Conservation (phyloP, 2,888 invertebrate species). For the Drosophila peninsularis region DNA sequence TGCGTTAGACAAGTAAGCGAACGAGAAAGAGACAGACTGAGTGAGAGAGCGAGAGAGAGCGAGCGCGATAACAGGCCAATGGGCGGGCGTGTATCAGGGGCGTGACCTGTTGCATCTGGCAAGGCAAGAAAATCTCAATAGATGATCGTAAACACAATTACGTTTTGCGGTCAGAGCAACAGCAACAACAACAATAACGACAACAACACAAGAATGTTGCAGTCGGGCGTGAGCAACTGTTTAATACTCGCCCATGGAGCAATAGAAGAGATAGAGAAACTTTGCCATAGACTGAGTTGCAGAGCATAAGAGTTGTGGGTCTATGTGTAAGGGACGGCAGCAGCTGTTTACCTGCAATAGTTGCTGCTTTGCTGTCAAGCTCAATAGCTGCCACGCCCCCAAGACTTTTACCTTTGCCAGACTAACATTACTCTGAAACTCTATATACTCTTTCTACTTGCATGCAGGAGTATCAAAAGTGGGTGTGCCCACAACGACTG, state of each 20-base stretch:
- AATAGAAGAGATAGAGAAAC: no score
- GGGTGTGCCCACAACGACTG: constrained; percentile 58
- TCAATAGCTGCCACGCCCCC: not conserved
- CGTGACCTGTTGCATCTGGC: constrained; percentile 62
- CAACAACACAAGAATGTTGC: not conserved
- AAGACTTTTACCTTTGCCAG: no score
- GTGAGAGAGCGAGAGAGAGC: constrained; percentile 12
- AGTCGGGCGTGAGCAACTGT: not conserved
- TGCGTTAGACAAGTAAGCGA: constrained; percentile 63
- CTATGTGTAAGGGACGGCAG: not conserved
- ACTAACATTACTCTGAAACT: no score
- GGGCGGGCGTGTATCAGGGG: constrained; percentile 54
- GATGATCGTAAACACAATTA: constrained; percentile 77
- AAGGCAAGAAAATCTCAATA: constrained; percentile 65
- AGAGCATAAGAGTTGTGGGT: not conserved
- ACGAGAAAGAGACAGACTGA: not conserved
- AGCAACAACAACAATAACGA: constrained; percentile 22
- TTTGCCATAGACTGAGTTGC: not conserved
- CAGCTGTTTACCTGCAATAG: no score
- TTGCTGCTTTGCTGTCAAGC: no score
- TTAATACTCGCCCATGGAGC: not conserved
- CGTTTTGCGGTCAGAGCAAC: constrained; percentile 54
- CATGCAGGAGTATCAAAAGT: constrained; percentile 22
- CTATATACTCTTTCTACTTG: not conserved
- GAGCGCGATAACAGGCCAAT: constrained; percentile 18